Base-by-base conservation (phyloP, 1,140 invertebrate genomes). In the Whitmania pigra region DNA sequence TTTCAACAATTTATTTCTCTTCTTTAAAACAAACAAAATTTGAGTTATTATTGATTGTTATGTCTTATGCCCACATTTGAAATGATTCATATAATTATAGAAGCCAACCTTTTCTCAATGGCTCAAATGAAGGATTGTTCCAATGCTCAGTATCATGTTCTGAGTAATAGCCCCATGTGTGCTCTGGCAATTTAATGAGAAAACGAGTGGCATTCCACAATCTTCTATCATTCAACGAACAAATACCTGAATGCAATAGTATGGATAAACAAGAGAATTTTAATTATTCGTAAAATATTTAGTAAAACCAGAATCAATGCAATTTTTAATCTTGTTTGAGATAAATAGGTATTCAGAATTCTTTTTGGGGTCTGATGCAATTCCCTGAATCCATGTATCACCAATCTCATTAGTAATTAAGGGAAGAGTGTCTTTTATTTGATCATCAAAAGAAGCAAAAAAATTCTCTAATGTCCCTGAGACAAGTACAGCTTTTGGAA, bases 321-420 rank as follows among this genome's bases (percentile, higher is more conserved):
- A 79, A 53, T 72, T 57, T 67, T 74, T 55, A 67, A 75, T 74
- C 0, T 71, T 75, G 71, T 76, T 74, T 40, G 76, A 74, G 25
- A 79, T 74, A 18, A 75, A 75, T 72, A 78, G 71, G 53, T 77
- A 77, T 70, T 75, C 73, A 20, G 78, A 74, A 49, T 74, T 68
- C 73, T 80, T 80, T 69, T 69, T 73, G 36, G 79, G 79, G 68
- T 80, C 79, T 13, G 78, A 79, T 27, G 78, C 71, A 20, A 79
- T 76, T 25, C 79, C 79, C 71, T 78, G 76, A 60, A 80, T 80
- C 79, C 79, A 80, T 2, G 79, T 80, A 73, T 80, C 79, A n/a
- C 79, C 79, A 15, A 80, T 76, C 63, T 80, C 79, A 70, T 77
- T 66, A 6, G 72, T 75, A 0, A 77, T 55, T 4, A 76, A 67